These are phyloP conservation scores for Mixornis gularis DNA, from an alignment of 2,113 vertebrate genomes.

Conservation along the genomic window DNA sequence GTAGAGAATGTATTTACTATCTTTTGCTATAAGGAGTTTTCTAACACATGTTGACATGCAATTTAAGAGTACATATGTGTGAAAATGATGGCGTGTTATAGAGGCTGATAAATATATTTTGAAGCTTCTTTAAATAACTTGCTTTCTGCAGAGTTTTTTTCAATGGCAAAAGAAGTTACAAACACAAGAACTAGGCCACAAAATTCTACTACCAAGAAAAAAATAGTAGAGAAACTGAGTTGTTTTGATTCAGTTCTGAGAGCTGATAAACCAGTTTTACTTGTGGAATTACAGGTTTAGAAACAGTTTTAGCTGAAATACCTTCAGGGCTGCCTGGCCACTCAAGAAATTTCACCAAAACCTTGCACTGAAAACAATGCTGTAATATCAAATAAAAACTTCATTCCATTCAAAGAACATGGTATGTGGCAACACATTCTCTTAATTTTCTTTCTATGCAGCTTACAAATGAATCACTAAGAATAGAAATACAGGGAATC, in stretches of 20 bases:
- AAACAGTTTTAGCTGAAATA: neutral
- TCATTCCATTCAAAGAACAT: neutral
- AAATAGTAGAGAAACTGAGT: neutral
- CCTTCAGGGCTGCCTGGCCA: neutral
- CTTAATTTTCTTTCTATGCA: neutral
- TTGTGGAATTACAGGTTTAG: neutral
- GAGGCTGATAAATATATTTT: neutral
- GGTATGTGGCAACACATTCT: neutral
- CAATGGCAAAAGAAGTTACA: neutral
- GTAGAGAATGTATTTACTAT: neutral
- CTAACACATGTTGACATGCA: neutral
- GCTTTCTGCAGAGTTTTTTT: neutral
- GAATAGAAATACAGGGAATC: slow-evolving; percentile 1
- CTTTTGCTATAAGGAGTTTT: neutral
- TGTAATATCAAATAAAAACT: neutral
- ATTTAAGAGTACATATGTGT: neutral
- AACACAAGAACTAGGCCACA: neutral
- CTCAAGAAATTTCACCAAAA: neutral
- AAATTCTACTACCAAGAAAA: neutral
- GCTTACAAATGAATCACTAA: neutral
- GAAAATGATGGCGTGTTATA: neutral
- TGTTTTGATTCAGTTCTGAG: neutral
- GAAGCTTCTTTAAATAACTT: neutral
- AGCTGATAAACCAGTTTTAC: neutral
- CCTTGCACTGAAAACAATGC: neutral